Percentiles rank a stretch among this genome's conserved stretches.
phyloP scores from a whole-genome alignment of 2,113 vertebrate genomes.

The Morphnarchus princeps region DNA sequence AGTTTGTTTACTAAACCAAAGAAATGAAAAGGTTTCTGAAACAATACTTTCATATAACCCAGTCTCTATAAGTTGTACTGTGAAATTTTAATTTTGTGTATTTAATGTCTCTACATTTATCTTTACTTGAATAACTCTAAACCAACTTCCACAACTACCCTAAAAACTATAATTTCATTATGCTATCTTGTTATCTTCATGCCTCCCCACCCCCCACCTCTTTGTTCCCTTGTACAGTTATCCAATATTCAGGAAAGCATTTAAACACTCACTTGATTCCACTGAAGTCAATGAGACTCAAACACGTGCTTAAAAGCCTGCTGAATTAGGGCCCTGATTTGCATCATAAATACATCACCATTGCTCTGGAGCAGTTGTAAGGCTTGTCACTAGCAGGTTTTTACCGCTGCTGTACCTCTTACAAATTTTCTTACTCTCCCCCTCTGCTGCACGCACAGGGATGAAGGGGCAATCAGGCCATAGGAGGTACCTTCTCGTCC shows the following conservation, averaged over 20 bases:
- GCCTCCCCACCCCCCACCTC: too few species aligned
- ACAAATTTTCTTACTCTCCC: not conserved
- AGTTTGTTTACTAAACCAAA: not conserved
- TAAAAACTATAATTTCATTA: not conserved
- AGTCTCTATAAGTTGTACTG: not conserved
- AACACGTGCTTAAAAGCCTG: not conserved
- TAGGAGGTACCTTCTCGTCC: not conserved
- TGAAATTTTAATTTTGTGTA: not conserved
- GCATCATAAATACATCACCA: not conserved
- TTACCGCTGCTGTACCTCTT: not conserved
- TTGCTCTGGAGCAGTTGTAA: not conserved
- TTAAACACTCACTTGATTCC: slow-evolving; percentile 11
- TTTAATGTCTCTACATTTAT: not conserved
- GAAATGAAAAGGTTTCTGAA: not conserved
- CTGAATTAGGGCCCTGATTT: slow-evolving; percentile 17
- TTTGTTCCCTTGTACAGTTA: not conserved
- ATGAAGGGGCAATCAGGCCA: not conserved
- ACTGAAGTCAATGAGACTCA: not conserved
- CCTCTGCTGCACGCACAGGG: not conserved
- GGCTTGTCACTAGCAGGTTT: not conserved
- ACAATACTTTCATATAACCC: not conserved
- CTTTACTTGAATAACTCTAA: not conserved
- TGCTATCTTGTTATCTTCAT: not conserved
- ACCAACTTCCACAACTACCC: not conserved
- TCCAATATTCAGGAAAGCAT: not conserved